These are phyloP conservation scores for Rhynchomys soricoides DNA, from an alignment of 2,113 vertebrate species.

Conservation along the genomic window DNA sequence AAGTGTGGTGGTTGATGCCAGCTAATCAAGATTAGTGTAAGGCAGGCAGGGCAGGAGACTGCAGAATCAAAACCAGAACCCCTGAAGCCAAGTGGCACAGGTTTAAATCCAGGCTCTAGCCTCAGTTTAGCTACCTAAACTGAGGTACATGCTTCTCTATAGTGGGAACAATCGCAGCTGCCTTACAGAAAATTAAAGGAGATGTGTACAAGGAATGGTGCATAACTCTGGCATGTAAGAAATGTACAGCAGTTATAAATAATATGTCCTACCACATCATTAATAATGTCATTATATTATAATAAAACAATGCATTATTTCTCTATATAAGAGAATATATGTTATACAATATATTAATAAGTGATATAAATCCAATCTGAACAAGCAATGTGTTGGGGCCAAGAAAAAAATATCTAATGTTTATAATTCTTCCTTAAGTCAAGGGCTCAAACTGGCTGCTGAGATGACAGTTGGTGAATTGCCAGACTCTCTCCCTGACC, in stretches of 20 bases:
- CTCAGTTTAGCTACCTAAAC: not conserved
- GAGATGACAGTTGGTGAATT: not conserved
- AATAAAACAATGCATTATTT: not conserved
- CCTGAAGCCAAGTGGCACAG: not conserved
- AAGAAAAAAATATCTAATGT: not conserved
- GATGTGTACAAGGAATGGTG: not conserved
- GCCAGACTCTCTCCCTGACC: not conserved
- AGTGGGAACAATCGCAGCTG: not conserved
- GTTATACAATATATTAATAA: no score
- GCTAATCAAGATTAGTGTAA: not conserved
- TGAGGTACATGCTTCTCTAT: conserved; percentile 14
- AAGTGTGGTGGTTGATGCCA: not conserved
- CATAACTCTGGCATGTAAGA: not conserved
- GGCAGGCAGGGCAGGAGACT: not conserved
- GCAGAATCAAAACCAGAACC: not conserved
- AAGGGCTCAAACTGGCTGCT: not conserved
- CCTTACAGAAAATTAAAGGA: not conserved
- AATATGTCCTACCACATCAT: not conserved
- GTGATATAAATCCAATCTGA: not conserved
- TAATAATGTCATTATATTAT: not conserved
- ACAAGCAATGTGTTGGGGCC: not conserved
- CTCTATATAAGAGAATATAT: no score
- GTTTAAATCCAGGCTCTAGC: conserved; percentile 1
- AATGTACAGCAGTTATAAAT: not conserved
- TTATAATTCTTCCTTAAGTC: not conserved